Conservation (phyloP, 1,140 invertebrate species). For the Drosophila serrata region DNA sequence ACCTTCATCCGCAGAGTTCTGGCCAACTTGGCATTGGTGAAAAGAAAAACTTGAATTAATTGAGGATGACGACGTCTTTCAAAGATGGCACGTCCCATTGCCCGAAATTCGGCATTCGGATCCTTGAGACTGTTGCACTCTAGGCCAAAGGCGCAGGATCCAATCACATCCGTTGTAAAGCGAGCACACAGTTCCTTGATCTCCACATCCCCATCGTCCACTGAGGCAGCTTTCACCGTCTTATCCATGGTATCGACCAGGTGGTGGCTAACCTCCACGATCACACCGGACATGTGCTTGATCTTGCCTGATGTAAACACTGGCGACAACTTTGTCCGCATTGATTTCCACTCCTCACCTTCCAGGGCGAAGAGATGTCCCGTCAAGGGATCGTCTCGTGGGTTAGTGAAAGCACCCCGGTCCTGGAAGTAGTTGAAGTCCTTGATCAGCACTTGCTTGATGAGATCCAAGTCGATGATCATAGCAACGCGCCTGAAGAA, state of each 20-base stretch:
- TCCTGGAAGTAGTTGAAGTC: constrained; percentile 78
- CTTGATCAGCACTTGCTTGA: constrained; percentile 79
- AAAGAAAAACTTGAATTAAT: constrained; percentile 45
- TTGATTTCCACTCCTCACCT: constrained; percentile 86
- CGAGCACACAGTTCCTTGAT: constrained; percentile 87
- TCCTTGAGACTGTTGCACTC: constrained; percentile 86
- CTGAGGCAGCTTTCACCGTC: constrained; percentile 28
- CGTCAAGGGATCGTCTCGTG: constrained; percentile 86
- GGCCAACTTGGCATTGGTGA: constrained; percentile 52
- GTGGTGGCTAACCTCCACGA: constrained; percentile 74
- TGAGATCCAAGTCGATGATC: constrained; percentile 69
- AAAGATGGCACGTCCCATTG: constrained; percentile 66
- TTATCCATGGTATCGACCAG: constrained; percentile 46
- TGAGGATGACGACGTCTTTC: constrained; percentile 45
- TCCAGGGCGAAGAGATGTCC: constrained; percentile 86
- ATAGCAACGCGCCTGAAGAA: constrained; percentile 48
- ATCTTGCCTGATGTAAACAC: constrained; percentile 88
- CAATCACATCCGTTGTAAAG: constrained; percentile 88
- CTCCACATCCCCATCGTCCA: constrained; percentile 85
- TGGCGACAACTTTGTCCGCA: constrained; percentile 86
- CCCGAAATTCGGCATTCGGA: constrained; percentile 85
- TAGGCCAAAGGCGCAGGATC: constrained; percentile 86
- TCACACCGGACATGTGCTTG: constrained; percentile 86
- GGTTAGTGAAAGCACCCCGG: constrained; percentile 86
- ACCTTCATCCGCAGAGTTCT: constrained; percentile 60